Evolutionary conservation across 1,140 invertebrate genomes (phyloP).

Genomic region (Drosophila ohnishii): DNA sequence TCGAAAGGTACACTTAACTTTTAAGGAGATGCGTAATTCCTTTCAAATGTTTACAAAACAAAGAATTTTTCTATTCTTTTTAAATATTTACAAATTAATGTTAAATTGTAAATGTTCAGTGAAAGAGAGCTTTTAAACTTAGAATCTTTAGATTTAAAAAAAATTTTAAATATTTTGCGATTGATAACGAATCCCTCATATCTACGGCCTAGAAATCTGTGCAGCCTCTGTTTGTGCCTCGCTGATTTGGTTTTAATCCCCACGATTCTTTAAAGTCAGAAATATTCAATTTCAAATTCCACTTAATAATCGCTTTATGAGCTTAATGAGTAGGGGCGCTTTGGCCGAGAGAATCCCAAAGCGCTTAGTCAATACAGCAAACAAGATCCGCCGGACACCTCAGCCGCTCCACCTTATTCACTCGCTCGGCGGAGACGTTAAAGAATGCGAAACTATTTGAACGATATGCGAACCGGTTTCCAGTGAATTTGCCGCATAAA

Average conservation of each 20-base stretch:
- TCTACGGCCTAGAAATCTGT: not conserved
- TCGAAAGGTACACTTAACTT: not conserved
- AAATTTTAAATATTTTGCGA: too few species aligned
- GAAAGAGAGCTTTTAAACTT: too few species aligned
- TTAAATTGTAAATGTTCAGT: too few species aligned
- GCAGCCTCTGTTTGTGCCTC: too few species aligned
- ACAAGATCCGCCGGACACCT: conserved; percentile 6
- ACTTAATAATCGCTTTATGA: conserved; percentile 24
- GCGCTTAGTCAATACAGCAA: conserved; percentile 22
- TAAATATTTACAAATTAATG: not conserved
- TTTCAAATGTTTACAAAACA: not conserved
- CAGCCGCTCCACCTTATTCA: conserved; percentile 7
- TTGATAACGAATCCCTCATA: too few species aligned
- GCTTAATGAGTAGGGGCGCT: conserved; percentile 10
- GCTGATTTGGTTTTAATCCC: too few species aligned
- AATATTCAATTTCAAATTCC: conserved; percentile 10
- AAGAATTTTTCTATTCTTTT: not conserved
- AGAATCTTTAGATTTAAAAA: too few species aligned
- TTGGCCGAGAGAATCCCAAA: conserved; percentile 1
- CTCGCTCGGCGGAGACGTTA: conserved; percentile 8
- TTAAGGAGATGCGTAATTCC: not conserved
- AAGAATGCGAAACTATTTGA: conserved; percentile 40
- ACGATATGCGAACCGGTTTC: conserved; percentile 53
- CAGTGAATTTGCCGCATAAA: conserved; percentile 20
- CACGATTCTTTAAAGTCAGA: not conserved